Conservation (phyloP, 1,140 invertebrate species). For the Temnothorax nylanderi region DNA sequence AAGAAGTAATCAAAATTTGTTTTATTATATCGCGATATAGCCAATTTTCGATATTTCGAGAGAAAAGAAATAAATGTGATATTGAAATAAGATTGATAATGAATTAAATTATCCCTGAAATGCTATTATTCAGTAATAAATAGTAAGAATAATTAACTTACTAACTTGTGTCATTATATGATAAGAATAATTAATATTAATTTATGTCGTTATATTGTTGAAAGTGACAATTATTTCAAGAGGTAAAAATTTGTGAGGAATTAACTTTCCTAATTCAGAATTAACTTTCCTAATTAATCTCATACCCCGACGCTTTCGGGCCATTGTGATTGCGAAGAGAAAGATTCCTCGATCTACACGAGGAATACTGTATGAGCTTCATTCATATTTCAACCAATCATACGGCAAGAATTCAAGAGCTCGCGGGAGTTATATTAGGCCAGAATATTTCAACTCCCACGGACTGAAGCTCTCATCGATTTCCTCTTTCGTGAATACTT, state of each 20-base stretch:
- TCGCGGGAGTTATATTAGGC: constrained; percentile 16
- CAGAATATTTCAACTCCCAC: constrained; percentile 29
- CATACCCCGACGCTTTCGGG: background rate
- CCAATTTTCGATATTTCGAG: background rate
- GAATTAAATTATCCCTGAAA: background rate
- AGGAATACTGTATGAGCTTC: background rate
- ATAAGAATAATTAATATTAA: background rate
- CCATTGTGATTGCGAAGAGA: background rate
- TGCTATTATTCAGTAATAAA: background rate
- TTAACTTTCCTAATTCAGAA: constrained; percentile 14
- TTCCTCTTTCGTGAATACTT: constrained; percentile 46
- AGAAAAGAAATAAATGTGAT: background rate
- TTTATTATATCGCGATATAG: background rate
- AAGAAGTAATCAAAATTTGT: background rate
- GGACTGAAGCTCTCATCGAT: constrained; percentile 42
- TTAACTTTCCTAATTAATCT: constrained; percentile 25
- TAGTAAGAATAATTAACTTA: background rate
- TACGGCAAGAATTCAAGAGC: constrained; percentile 4
- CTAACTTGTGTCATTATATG: background rate
- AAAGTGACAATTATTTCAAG: background rate
- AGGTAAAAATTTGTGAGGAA: constrained; percentile 1
- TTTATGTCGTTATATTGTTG: background rate
- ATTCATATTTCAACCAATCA: constrained; percentile 33
- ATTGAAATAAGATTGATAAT: background rate
- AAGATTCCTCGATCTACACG: background rate